phyloP scores from a whole-genome alignment of 2,888 invertebrate genomes.

The Thelaira solivaga region DNA sequence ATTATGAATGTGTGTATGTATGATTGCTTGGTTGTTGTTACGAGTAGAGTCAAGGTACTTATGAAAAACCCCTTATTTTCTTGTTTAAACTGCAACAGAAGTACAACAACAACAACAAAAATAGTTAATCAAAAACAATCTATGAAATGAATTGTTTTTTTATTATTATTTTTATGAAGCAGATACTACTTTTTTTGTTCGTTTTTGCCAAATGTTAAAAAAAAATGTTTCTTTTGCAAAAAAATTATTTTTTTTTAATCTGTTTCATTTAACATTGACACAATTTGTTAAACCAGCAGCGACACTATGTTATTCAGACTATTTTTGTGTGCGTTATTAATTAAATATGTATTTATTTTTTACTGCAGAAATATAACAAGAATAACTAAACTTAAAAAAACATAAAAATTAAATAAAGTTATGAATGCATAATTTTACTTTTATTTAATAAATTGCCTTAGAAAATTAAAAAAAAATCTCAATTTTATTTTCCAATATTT shows the following conservation, averaged over 20 bases:
- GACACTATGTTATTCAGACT: slow-evolving; percentile 21
- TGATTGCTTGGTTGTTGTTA: too few species aligned
- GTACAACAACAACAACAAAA: neutral
- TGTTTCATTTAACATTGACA: slow-evolving; percentile 58
- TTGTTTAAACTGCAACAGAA: slow-evolving; percentile 27
- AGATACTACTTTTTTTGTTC: neutral
- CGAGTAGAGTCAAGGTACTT: neutral
- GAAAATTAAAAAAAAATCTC: too few species aligned
- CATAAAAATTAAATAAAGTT: too few species aligned
- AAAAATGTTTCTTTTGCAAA: neutral
- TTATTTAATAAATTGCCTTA: too few species aligned
- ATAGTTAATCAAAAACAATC: too few species aligned
- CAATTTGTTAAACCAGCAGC: slow-evolving; percentile 48
- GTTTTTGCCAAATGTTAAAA: neutral
- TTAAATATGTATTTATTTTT: slow-evolving; percentile 31
- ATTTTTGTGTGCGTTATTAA: too few species aligned
- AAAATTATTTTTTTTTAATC: slow-evolving; percentile 3
- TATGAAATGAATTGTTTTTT: too few species aligned
- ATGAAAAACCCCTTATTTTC: neutral
- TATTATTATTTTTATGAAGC: too few species aligned
- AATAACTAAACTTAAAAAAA: too few species aligned
- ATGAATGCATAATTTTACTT: too few species aligned
- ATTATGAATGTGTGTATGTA: neutral
- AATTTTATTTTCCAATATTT: too few species aligned
- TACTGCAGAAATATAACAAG: neutral